A percentile compares a stretch with the other conserved stretches of the same genome.
These are phyloP conservation scores for Regulus satrapa DNA, from an alignment of 2,113 vertebrate genomes.

Conservation along the genomic window DNA sequence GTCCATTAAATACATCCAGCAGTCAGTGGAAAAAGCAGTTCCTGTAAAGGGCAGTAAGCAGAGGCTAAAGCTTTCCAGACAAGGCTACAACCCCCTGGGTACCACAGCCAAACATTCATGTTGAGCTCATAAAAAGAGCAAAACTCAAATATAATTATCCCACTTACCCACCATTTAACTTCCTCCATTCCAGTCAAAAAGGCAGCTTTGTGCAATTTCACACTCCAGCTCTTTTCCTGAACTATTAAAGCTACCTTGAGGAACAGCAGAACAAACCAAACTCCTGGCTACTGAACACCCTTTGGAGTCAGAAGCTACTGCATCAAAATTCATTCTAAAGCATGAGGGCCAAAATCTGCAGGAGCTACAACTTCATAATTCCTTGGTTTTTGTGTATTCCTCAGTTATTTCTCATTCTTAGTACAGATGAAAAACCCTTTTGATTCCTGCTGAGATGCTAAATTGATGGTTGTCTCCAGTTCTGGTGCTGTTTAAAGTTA, in stretches of 20 bases:
- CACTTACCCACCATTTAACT: background rate
- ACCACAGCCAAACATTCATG: background rate
- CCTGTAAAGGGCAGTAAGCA: background rate
- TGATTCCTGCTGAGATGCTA: background rate
- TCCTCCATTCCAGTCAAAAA: background rate
- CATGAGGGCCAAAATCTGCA: background rate
- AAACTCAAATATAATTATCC: background rate
- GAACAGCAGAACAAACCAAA: background rate
- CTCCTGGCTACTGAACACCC: background rate
- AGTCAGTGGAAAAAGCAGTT: background rate
- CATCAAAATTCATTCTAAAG: background rate
- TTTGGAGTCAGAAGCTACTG: background rate
- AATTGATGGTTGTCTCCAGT: fast-evolving
- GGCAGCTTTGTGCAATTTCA: background rate
- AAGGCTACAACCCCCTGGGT: background rate
- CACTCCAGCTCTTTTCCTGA: background rate
- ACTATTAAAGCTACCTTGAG: background rate
- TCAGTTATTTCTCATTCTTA: background rate
- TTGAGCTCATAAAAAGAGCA: background rate
- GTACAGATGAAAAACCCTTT: background rate
- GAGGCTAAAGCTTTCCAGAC: background rate
- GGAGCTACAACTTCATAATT: background rate
- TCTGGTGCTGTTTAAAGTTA: background rate
- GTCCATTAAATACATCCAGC: background rate
- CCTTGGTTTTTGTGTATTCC: background rate